Evolutionary conservation across 2,797 vertebrate species (phyloP), one percentile per base, ranked within the genome.

Genomic region (Meda fulgida): DNA sequence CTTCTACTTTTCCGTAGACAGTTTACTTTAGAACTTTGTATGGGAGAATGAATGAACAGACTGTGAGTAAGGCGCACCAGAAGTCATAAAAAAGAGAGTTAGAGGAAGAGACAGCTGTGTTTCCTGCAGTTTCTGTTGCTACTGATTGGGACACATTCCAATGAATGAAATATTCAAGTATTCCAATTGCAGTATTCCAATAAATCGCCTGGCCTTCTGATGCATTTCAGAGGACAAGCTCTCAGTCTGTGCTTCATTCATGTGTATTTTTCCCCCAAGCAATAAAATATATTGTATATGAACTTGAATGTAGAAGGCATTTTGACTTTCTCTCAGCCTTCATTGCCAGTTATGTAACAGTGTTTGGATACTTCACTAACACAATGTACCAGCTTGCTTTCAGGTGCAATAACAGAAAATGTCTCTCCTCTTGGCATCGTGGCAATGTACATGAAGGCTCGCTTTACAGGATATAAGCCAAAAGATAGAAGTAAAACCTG

Each of bases 191-290:
- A n/a, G n/a, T n/a, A n/a, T n/a, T n/a, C n/a, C n/a, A n/a, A 85
- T 90, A 92, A 92, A 90, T 92, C 86, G 89, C 84, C 81, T 85
- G 60, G 83, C 84, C 86, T 73, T 55, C 72, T 84, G 81, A 89
- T 14, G 16, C 78, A 83, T 87, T 85, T 76, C 48, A 89, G 88
- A 89, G 48, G 38, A 65, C 75, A 43, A 86, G 80, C 58, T 69
- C 82, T 38, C 55, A 34, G 40, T 77, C 76, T 65, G 43, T 53
- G 40, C 40, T 48, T 84, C 78, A 78, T 72, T 89, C 88, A 88
- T 85, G 90, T 72, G 86, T 86, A 70, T 84, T 55, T 63, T 81
- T 43, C 4, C 85, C 23, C 46, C 38, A 80, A 86, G 80, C 84
- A 85, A 80, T 78, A 23, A 19, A 88, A 81, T 73, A 75, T 87